phyloP scores from a whole-genome alignment of 2,113 vertebrate species.

The Suricata suricatta region DNA sequence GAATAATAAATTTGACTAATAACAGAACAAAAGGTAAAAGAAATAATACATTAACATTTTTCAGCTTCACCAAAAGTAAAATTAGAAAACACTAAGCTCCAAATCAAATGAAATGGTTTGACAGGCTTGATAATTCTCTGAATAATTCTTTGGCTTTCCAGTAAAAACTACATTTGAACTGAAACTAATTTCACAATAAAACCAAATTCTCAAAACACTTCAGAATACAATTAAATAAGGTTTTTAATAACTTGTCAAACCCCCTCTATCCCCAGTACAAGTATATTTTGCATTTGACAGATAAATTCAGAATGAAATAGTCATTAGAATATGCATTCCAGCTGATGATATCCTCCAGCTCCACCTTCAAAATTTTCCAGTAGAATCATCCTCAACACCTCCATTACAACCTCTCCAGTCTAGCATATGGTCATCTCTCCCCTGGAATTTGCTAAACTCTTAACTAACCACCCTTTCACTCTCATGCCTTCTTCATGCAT shows the following conservation, averaged over 20 bases:
- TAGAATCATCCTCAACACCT: neutral
- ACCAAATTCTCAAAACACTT: neutral
- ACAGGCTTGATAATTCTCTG: neutral
- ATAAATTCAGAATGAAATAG: neutral
- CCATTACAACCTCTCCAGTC: neutral
- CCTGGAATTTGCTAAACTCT: neutral
- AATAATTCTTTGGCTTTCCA: neutral
- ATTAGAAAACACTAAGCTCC: neutral
- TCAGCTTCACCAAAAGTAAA: neutral
- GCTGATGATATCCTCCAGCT: neutral
- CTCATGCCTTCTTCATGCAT: neutral
- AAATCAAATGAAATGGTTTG: constrained; percentile 11
- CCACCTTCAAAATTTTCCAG: neutral
- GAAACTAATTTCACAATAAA: constrained; percentile 43
- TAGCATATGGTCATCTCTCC: neutral
- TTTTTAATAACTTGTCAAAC: constrained; percentile 3
- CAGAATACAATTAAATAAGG: neutral
- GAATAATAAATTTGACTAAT: neutral
- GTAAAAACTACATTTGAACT: neutral
- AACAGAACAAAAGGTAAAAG: constrained; percentile 27
- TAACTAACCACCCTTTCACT: neutral
- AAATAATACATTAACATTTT: neutral
- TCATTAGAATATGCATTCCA: neutral
- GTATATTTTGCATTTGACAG: neutral
- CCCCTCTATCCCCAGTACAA: neutral